Evolutionary conservation across 2,797 vertebrate genomes (phyloP), one percentile per base, ranked within the genome.

Genomic region (Sternotherus odoratus): DNA sequence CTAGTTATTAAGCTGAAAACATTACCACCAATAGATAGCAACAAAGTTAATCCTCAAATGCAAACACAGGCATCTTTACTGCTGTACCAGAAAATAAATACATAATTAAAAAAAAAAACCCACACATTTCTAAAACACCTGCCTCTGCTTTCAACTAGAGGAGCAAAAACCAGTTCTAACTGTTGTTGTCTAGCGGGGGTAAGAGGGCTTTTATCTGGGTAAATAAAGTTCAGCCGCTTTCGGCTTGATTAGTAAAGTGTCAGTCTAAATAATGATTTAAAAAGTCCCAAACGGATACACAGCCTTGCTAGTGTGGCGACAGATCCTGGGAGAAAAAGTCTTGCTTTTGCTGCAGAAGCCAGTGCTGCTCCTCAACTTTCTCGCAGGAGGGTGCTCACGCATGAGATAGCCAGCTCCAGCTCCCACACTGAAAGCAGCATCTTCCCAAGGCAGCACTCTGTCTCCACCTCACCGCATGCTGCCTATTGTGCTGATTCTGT

Each of bases 141-240:
- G 90, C 77, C 87, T 91, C 91, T 0, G 0, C 83, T 72, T 89
- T 92, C 87, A 50, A 84, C 92, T 46, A 82, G 81, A 26, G 66
- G 84, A 96, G 93, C 89, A 83, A 89, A 95, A 87, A 88, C 85
- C 91, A 63, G 88, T 69, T 74, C 88, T 92, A 96, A 96, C 95
- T 94, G 63, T 56, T 33, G 19, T 60, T 0, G 0, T 12, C 49
- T 83, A 74, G 91, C 90, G 80, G 66, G 83, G 95, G 92, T 94
- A 66, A 95, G 92, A 96, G 95, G 92, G 87, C 85, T 95, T 91
- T 87, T 96, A 95, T 95, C 94, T 96, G 88, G 24, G 7, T n/a
- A 86, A 84, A 51, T 60, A 92, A 95, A 97, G 95, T 95, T 97
- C 94, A 89, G 66, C 89, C 86, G 81, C 88, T 90, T 92, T 79